Conservation (phyloP, 2,888 invertebrate genomes). For the Rotaria macrura region DNA sequence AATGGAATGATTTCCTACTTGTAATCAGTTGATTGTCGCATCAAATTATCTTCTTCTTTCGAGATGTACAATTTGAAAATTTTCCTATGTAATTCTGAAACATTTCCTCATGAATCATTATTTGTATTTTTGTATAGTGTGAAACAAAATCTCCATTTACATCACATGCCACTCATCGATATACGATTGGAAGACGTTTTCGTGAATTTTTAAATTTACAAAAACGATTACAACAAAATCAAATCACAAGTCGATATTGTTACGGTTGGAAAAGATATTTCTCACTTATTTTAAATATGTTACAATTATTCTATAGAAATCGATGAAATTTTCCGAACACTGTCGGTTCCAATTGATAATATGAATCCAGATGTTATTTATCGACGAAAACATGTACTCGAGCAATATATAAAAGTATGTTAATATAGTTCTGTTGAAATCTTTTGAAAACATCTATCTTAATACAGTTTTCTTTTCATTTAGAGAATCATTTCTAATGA, state of each 20-base stretch:
- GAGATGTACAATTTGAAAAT: too few relatives aligned
- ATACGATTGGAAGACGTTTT: background rate
- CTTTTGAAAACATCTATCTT: background rate
- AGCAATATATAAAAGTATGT: constrained; percentile 4
- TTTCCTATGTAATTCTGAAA: too few relatives aligned
- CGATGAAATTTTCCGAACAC: background rate
- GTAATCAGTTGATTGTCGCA: too few relatives aligned
- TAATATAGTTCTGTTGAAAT: background rate
- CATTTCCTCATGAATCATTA: too few relatives aligned
- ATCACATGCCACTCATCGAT: background rate
- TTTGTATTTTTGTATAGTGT: background rate
- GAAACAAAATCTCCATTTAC: constrained; percentile 15
- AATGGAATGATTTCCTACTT: too few relatives aligned
- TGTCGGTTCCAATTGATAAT: background rate
- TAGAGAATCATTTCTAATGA: background rate
- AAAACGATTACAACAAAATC: background rate
- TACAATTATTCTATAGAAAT: background rate
- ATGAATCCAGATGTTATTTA: background rate
- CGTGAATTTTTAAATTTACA: background rate
- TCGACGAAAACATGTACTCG: background rate
- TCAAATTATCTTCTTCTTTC: too few relatives aligned
- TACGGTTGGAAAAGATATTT: background rate
- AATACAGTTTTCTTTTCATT: background rate
- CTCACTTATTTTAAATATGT: background rate
- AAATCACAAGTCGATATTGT: background rate